Conservation (phyloP, 2,797 vertebrate species). For the Manis javanica region DNA sequence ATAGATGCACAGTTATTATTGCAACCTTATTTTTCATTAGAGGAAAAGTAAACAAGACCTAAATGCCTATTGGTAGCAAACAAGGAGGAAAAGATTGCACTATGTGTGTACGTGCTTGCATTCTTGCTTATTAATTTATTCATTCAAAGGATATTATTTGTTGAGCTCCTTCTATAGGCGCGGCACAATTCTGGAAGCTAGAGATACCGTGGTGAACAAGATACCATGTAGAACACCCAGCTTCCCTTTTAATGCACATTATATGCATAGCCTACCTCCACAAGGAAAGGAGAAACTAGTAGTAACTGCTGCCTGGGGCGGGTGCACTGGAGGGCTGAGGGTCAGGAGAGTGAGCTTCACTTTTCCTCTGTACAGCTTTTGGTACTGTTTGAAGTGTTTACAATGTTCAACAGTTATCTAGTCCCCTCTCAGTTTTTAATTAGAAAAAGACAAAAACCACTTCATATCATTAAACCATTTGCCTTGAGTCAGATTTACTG, state of each 20-base stretch:
- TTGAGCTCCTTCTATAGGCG: neutral
- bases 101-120: neutral
- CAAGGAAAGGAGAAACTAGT: neutral
- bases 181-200: neutral
- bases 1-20: neutral
- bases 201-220: neutral
- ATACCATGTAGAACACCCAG: neutral
- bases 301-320: neutral
- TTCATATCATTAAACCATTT: conserved; percentile 7
- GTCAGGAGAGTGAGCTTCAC: neutral
- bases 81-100: neutral
- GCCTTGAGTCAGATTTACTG: conserved; percentile 21
- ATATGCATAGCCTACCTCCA: neutral
- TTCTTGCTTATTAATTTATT: neutral
- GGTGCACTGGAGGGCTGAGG: neutral
- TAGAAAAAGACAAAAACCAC: neutral
- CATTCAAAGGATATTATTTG: neutral
- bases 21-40: neutral
- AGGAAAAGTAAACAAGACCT: neutral
- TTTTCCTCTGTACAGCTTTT: neutral
- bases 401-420: neutral
- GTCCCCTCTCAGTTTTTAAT: neutral
- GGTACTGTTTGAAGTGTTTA: neutral
- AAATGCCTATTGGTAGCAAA: neutral
- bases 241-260: neutral